Evolutionary conservation across 2,113 vertebrate species (phyloP).

Genomic region (Podiceps cristatus): DNA sequence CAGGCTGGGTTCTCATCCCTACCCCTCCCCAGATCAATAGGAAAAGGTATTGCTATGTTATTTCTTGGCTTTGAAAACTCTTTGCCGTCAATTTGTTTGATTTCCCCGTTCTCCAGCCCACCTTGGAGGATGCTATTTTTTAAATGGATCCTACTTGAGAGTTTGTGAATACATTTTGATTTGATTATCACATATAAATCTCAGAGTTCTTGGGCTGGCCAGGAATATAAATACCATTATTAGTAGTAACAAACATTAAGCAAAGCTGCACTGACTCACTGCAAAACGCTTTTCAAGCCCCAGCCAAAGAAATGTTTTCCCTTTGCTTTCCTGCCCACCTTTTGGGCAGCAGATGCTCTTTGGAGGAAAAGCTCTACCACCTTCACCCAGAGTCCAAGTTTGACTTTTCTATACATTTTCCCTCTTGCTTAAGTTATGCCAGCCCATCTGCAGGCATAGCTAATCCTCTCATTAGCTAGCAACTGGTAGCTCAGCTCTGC

Average conservation of each 20-base stretch:
- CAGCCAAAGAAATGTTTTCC: background rate
- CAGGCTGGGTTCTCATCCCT: background rate
- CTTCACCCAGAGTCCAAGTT: background rate
- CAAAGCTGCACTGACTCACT: background rate
- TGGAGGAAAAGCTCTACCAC: background rate
- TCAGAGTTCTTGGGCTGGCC: background rate
- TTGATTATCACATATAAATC: background rate
- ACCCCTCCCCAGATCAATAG: accelerated
- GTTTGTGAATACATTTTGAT: background rate
- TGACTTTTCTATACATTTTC: background rate
- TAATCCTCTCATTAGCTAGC: constrained; percentile 59
- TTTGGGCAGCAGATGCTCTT: background rate
- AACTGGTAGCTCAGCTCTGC: constrained; percentile 37
- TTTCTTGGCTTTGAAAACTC: background rate
- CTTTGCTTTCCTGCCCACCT: background rate
- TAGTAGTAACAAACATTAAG: background rate
- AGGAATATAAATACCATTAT: background rate
- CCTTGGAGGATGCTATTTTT: background rate
- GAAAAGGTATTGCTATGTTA: accelerated
- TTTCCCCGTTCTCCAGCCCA: background rate
- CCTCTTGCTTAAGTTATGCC: constrained; percentile 19
- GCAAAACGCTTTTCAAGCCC: background rate
- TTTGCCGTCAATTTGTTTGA: background rate
- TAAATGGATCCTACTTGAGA: background rate
- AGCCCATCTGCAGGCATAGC: constrained; percentile 19